phyloP scores from a whole-genome alignment of 2,113 vertebrate genomes.

The Varanus komodoensis region DNA sequence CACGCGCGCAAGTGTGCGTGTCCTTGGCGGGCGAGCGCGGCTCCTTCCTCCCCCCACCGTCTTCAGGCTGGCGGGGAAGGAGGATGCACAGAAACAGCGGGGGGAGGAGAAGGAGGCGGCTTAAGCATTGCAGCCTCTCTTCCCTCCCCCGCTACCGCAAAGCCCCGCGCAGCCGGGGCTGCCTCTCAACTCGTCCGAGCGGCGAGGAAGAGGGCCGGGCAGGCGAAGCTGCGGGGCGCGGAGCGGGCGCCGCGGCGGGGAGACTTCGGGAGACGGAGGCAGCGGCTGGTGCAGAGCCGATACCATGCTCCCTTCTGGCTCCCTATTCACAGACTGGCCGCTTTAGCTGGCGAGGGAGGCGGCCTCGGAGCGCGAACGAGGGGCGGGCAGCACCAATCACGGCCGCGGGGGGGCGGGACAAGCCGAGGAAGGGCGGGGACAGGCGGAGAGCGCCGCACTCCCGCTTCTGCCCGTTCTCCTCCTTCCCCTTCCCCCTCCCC shows the following conservation, averaged over 20 bases:
- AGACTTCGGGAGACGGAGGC: slow-evolving; percentile 32
- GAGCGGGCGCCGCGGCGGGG: slow-evolving; percentile 53
- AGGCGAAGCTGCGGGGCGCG: slow-evolving; percentile 50
- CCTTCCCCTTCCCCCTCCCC: background rate
- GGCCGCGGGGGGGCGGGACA: slow-evolving; percentile 60
- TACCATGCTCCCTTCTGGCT: slow-evolving; percentile 81
- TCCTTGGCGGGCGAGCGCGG: slow-evolving; percentile 47
- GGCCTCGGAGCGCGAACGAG: slow-evolving; percentile 67
- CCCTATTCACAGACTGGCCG: slow-evolving; percentile 69
- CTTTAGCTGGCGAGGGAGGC: slow-evolving; percentile 77
- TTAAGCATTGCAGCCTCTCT: slow-evolving; percentile 57
- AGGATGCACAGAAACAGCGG: slow-evolving; percentile 23
- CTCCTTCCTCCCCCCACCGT: background rate
- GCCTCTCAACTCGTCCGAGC: slow-evolving; percentile 44
- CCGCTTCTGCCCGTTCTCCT: no score
- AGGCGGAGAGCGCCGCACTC: background rate
- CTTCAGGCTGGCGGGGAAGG: slow-evolving; percentile 43
- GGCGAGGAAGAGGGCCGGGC: background rate
- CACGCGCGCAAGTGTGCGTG: background rate
- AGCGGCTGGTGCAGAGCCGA: slow-evolving; percentile 57
- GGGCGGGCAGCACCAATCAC: slow-evolving; percentile 68
- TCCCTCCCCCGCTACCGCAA: slow-evolving; percentile 27
- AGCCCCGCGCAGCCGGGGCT: slow-evolving; percentile 41
- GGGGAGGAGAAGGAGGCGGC: slow-evolving; percentile 32
- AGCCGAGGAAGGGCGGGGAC: slow-evolving; percentile 57